These are phyloP conservation scores for Synanthedon andrenaeformis DNA, from an alignment of 2,888 invertebrate genomes.

Conservation along the genomic window DNA sequence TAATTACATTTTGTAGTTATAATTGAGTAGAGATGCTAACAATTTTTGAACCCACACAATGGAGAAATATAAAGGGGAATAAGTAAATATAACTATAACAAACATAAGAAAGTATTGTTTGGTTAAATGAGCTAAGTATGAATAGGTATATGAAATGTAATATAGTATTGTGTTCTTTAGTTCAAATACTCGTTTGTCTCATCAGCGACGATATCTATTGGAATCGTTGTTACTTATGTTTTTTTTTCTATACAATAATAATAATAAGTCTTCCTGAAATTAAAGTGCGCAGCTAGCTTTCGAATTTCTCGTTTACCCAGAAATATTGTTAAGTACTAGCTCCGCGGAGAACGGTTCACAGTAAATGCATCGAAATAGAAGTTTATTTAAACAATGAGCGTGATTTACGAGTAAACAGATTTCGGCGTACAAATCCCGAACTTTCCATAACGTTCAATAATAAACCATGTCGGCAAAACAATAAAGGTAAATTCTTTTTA, in stretches of 20 bases:
- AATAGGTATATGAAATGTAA: too few species aligned
- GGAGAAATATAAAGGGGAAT: too few species aligned
- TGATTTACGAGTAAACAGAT: slow-evolving; percentile 65
- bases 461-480: neutral
- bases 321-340: slow-evolving; percentile 48
- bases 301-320: slow-evolving; percentile 37
- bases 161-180: too few species aligned
- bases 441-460: slow-evolving; percentile 13
- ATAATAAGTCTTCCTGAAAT: neutral
- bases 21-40: too few species aligned
- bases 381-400: slow-evolving; percentile 62
- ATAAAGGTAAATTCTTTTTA: neutral
- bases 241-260: neutral
- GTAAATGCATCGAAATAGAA: slow-evolving; percentile 63
- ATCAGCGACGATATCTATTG: too few species aligned
- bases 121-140: too few species aligned
- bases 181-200: too few species aligned
- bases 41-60: too few species aligned
- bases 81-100: too few species aligned
- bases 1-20: too few species aligned
- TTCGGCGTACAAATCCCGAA: slow-evolving; percentile 36
- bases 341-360: slow-evolving; percentile 36
- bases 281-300: slow-evolving; percentile 37
- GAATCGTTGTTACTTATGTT: neutral
- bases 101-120: too few species aligned